phyloP scores from a whole-genome alignment of 1,140 invertebrate genomes.

The Megalonaias nervosa region DNA sequence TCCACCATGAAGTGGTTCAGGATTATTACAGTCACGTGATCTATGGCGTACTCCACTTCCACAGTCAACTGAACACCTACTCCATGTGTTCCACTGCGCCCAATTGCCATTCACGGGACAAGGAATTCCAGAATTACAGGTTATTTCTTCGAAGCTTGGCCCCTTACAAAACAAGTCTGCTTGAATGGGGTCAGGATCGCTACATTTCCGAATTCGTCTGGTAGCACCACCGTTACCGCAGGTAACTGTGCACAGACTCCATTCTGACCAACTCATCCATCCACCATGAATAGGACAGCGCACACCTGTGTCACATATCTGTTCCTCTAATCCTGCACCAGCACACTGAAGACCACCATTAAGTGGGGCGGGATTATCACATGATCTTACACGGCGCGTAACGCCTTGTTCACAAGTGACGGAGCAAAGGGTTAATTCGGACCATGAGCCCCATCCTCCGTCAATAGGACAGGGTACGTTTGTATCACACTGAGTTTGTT shows the following conservation, averaged over 20 bases:
- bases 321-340: slow-evolving; percentile 42
- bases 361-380: slow-evolving; percentile 53
- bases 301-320: slow-evolving; percentile 33
- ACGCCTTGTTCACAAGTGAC: slow-evolving; percentile 58
- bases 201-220: slow-evolving; percentile 50
- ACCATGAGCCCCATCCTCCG: slow-evolving; percentile 61
- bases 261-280: slow-evolving; percentile 62
- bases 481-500: slow-evolving; percentile 27
- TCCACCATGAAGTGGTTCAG: slow-evolving; percentile 55
- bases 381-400: slow-evolving; percentile 49
- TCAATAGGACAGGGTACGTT: slow-evolving; percentile 37
- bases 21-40: slow-evolving; percentile 41
- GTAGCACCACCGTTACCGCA: slow-evolving; percentile 48
- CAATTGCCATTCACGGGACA: slow-evolving; percentile 68
- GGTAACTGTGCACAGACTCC: slow-evolving; percentile 57
- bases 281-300: slow-evolving; percentile 48
- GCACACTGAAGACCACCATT: slow-evolving; percentile 52
- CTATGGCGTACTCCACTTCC: slow-evolving; percentile 38
- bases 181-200: slow-evolving; percentile 60
- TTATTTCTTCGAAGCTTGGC: slow-evolving; percentile 38
- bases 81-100: slow-evolving; percentile 44
- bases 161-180: slow-evolving; percentile 63
- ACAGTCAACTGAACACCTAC: slow-evolving; percentile 42
- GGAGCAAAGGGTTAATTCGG: slow-evolving; percentile 50
- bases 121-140: slow-evolving; percentile 48